Conservation (phyloP, 1,140 invertebrate species). For the Eriosoma lanigerum region DNA sequence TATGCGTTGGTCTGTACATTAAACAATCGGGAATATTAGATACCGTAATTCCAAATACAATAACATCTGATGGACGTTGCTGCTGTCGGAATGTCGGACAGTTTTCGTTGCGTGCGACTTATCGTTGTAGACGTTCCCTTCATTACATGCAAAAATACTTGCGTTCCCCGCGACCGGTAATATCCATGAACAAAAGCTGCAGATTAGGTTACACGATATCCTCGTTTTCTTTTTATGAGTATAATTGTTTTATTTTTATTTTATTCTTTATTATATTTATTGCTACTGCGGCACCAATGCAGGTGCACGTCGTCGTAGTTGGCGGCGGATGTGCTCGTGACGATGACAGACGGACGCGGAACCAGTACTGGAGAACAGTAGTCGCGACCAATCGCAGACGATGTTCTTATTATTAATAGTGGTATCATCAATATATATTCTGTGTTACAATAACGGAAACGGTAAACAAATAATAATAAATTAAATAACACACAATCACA, state of each 20-base stretch:
- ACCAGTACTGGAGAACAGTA: constrained; percentile 16
- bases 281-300: neutral
- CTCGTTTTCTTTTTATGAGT: too few species aligned
- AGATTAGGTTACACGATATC: too few species aligned
- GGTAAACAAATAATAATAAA: too few species aligned
- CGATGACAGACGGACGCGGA: constrained; percentile 20
- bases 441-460: neutral
- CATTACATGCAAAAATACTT: constrained; percentile 28
- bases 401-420: constrained; percentile 26
- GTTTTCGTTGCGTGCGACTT: neutral
- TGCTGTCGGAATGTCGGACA: neutral
- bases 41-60: neutral
- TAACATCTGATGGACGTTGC: neutral
- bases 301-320: neutral
- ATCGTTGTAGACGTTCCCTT: constrained; percentile 22
- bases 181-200: too few species aligned
- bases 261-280: neutral
- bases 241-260: too few species aligned
- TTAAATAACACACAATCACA: too few species aligned
- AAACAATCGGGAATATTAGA: neutral
- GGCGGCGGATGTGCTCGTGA: neutral
- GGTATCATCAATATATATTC: too few species aligned
- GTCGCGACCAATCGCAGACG: neutral
- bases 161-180: neutral
- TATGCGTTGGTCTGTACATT: constrained; percentile 47